Evolutionary conservation across 2,797 vertebrate species (phyloP).

Genomic region (Myotis findleyi): DNA sequence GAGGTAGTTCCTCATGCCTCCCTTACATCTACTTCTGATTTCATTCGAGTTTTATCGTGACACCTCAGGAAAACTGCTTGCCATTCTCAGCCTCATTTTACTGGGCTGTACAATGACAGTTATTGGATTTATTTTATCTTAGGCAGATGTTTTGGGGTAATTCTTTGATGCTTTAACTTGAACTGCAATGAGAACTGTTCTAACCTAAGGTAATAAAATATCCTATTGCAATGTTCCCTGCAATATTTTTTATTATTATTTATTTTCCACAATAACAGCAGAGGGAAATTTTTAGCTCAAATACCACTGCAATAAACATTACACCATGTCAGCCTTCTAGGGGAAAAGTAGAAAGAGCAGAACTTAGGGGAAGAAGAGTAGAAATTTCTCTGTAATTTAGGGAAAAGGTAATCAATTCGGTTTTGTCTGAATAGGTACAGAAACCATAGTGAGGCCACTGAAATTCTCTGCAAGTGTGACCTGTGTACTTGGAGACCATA

Average conservation of each 20-base stretch:
- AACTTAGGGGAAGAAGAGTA: not conserved
- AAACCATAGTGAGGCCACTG: fast-evolving
- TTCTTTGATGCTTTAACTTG: not conserved
- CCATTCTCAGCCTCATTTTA: not conserved
- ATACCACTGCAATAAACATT: not conserved
- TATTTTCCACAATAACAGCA: constrained; percentile 8
- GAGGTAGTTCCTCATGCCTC: not conserved
- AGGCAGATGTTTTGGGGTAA: not conserved
- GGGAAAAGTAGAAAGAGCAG: not conserved
- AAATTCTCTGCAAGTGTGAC: not conserved
- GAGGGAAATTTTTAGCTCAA: not conserved
- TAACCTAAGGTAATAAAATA: constrained; percentile 39
- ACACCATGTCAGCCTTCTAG: not conserved
- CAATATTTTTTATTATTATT: not conserved
- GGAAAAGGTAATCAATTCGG: not conserved
- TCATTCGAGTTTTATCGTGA: not conserved
- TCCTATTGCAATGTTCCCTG: not conserved
- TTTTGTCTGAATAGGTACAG: not conserved
- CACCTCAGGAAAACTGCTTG: not conserved
- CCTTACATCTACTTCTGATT: not conserved
- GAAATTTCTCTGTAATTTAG: not conserved
- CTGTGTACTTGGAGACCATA: not conserved
- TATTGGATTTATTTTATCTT: not conserved
- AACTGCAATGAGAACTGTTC: not conserved
- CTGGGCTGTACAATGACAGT: not conserved